Conservation (phyloP, 1,140 invertebrate species). For the Caenorhabditis inopinata region DNA sequence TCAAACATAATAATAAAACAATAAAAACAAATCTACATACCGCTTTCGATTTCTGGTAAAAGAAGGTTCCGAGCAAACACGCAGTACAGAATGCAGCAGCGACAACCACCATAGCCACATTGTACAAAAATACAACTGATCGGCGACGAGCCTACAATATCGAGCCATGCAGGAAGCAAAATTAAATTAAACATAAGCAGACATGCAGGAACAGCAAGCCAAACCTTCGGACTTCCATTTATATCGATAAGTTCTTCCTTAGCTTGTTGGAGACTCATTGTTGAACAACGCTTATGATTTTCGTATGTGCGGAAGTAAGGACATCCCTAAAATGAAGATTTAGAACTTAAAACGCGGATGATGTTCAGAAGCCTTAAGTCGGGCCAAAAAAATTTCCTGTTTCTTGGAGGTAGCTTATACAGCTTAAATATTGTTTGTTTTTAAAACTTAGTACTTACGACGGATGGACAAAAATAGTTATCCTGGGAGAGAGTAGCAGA, state of each 20-base stretch:
- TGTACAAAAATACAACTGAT: conserved; percentile 51
- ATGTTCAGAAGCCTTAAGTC: no score
- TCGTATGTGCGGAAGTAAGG: conserved; percentile 61
- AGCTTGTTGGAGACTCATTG: conserved; percentile 54
- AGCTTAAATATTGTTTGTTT: conserved; percentile 48
- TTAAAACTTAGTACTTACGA: conserved; percentile 42
- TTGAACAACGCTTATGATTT: conserved; percentile 54
- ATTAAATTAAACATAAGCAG: background rate
- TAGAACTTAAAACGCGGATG: conserved; percentile 39
- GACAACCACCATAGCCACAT: conserved; percentile 52
- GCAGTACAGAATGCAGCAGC: conserved; percentile 53
- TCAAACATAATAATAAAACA: background rate
- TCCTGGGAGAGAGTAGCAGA: conserved; percentile 62
- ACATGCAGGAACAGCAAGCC: background rate
- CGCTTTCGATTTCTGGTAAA: conserved; percentile 61
- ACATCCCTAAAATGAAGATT: conserved; percentile 49
- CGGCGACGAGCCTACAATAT: conserved; percentile 29
- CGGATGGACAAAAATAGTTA: conserved; percentile 49
- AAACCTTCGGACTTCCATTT: background rate
- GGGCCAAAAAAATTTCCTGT: no score
- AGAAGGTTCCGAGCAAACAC: conserved; percentile 55
- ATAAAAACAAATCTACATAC: conserved; percentile 36
- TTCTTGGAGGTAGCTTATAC: no score
- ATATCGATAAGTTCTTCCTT: conserved; percentile 34
- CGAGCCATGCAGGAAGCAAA: background rate